Conservation (phyloP, 2,113 vertebrate genomes). For the Perca flavescens region DNA sequence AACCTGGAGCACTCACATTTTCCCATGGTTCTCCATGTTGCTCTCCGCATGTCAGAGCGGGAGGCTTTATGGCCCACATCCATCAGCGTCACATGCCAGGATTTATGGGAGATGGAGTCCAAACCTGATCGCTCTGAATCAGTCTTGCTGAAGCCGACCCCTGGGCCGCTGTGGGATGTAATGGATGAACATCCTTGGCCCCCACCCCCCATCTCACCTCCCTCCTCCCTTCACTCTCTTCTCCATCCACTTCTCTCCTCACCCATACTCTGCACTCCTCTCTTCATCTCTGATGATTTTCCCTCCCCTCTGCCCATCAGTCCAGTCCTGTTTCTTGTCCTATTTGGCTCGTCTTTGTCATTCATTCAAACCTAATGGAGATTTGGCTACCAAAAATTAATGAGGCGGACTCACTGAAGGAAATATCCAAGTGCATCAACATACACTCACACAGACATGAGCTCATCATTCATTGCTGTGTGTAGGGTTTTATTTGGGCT, state of each 20-base stretch:
- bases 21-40: constrained; percentile 78
- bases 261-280: constrained; percentile 19
- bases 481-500: constrained; percentile 94
- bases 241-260: constrained; percentile 44
- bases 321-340: constrained; percentile 28
- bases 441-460: constrained; percentile 38
- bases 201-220: constrained; percentile 17
- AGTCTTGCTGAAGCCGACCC: constrained; percentile 78
- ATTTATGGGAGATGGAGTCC: constrained; percentile 84
- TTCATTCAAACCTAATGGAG: constrained; percentile 60
- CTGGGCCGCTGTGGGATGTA: constrained; percentile 72
- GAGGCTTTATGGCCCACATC: constrained; percentile 81
- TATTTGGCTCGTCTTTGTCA: constrained; percentile 44
- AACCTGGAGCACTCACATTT: constrained; percentile 82
- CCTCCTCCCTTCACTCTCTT: constrained; percentile 1
- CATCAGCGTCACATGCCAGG: constrained; percentile 79
- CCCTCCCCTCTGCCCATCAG: constrained; percentile 32
- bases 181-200: constrained; percentile 71
- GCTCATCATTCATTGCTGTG: constrained; percentile 95
- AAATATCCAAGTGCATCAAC: constrained; percentile 52
- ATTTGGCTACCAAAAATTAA: constrained; percentile 65
- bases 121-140: constrained; percentile 78
- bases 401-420: constrained; percentile 55
- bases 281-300: constrained; percentile 27
- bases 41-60: constrained; percentile 75